These are phyloP conservation scores for Narcine bancroftii DNA, from an alignment of 2,113 vertebrate species.

Conservation along the genomic window DNA sequence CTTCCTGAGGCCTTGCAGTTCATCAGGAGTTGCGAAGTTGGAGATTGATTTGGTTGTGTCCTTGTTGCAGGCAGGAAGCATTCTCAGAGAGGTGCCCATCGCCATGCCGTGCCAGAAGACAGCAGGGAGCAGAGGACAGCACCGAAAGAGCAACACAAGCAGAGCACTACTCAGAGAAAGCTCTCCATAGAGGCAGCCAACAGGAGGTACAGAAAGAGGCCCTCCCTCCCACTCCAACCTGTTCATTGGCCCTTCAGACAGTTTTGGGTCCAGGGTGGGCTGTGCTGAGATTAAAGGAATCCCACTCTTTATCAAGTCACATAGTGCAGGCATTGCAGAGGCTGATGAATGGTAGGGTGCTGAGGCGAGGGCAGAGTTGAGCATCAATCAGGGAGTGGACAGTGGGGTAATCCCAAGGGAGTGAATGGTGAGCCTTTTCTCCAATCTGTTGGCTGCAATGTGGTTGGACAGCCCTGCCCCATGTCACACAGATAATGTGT, in stretches of 20 bases:
- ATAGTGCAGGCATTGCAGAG: not conserved
- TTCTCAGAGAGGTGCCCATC: not conserved
- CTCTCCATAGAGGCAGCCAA: constrained; percentile 11
- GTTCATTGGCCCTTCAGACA: not conserved
- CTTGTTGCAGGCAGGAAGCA: not conserved
- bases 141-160: not conserved
- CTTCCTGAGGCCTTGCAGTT: not conserved
- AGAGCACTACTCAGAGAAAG: not conserved
- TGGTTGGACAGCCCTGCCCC: not conserved
- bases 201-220: not conserved
- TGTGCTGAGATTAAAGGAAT: not conserved
- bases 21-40: not conserved
- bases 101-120: not conserved
- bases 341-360: not conserved
- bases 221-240: not conserved
- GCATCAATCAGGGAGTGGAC: not conserved
- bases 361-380: not conserved
- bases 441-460: not conserved
- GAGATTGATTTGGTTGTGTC: not conserved
- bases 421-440: not conserved
- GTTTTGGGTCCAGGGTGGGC: not conserved
- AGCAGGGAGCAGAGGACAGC: not conserved
- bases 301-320: not conserved
- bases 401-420: not conserved
- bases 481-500: not conserved